These are phyloP conservation scores for Xiphophorus couchianus DNA, from an alignment of 2,113 vertebrate species.

Conservation along the genomic window DNA sequence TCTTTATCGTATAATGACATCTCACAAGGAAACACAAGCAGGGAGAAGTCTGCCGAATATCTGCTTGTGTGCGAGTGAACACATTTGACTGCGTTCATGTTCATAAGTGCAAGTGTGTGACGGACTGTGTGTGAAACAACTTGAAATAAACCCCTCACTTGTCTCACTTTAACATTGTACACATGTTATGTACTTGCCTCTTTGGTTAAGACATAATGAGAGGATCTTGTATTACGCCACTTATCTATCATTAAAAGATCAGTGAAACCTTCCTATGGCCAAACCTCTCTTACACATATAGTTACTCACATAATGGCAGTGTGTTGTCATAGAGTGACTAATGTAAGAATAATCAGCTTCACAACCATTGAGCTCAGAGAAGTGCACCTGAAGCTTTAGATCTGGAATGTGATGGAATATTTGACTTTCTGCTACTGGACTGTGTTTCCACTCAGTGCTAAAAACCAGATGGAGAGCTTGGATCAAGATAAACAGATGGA, in stretches of 20 bases:
- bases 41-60: slow-evolving; percentile 33
- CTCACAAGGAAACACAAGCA: slow-evolving; percentile 72
- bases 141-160: slow-evolving; percentile 8
- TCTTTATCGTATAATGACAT: slow-evolving; percentile 83
- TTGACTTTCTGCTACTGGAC: neutral
- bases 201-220: slow-evolving; percentile 60
- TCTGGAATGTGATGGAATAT: slow-evolving; percentile 40
- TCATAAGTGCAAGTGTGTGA: neutral
- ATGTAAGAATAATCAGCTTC: slow-evolving; percentile 55
- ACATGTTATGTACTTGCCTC: slow-evolving; percentile 38
- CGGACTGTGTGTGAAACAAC: neutral
- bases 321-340: slow-evolving; percentile 65
- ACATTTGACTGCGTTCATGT: neutral
- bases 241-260: slow-evolving; percentile 69
- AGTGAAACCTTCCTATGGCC: slow-evolving; percentile 14
- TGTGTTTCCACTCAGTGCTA: slow-evolving; percentile 4
- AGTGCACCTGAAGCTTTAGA: slow-evolving; percentile 26
- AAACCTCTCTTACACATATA: slow-evolving; percentile 15
- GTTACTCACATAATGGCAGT: slow-evolving; percentile 47
- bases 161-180: slow-evolving; percentile 25
- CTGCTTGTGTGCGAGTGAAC: slow-evolving; percentile 12
- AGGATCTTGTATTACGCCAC: slow-evolving; percentile 43
- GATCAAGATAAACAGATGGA: slow-evolving; percentile 14
- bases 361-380: slow-evolving; percentile 46
- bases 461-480: neutral